phyloP scores from a whole-genome alignment of 1,140 invertebrate genomes.

The Drosophila ogumai region DNA sequence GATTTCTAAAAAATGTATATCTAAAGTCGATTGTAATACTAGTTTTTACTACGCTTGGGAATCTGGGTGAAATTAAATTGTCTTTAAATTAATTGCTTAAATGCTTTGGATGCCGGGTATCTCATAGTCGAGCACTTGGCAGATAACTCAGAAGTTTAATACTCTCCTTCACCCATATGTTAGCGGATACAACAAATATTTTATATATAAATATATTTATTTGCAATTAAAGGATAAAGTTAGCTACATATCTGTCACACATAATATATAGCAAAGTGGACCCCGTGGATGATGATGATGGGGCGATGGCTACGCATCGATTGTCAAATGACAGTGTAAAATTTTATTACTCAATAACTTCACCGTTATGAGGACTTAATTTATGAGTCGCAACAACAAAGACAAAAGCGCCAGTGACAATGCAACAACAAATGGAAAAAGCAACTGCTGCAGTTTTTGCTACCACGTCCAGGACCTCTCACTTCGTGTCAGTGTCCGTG shows the following conservation, averaged over 20 bases:
- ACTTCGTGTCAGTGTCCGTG: constrained; percentile 30
- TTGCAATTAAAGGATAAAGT: background rate
- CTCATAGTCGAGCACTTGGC: background rate
- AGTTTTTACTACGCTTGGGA: background rate
- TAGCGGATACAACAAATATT: no score
- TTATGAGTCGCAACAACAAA: constrained; percentile 72
- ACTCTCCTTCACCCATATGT: no score
- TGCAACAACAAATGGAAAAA: constrained; percentile 70
- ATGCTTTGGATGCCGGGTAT: background rate
- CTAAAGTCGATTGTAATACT: background rate
- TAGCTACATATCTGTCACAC: background rate
- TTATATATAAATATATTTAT: no score
- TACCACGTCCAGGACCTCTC: constrained; percentile 45
- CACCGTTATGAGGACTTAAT: constrained; percentile 82
- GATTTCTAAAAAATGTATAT: background rate
- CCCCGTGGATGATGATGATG: background rate
- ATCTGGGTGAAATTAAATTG: background rate
- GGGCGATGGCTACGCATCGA: constrained; percentile 67
- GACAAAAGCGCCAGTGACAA: constrained; percentile 46
- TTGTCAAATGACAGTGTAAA: constrained; percentile 80
- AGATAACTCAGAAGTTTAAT: background rate
- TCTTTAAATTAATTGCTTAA: background rate
- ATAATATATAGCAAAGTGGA: background rate
- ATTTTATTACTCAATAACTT: constrained; percentile 84
- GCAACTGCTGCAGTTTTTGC: constrained; percentile 78